Evolutionary conservation across 1,140 invertebrate species (phyloP).

Genomic region (Atta cephalotes): DNA sequence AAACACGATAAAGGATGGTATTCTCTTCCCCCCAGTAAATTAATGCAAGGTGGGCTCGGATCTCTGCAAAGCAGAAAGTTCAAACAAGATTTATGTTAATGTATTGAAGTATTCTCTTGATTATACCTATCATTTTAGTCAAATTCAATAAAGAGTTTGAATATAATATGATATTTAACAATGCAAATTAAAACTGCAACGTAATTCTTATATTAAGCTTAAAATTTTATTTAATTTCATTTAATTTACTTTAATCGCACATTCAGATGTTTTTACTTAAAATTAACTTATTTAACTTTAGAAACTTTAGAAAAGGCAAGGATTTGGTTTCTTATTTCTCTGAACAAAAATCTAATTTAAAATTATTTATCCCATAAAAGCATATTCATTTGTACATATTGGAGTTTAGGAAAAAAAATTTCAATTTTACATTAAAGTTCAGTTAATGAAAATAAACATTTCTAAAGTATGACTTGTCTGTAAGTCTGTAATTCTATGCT

Average conservation of each 20-base stretch:
- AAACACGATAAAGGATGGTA: constrained; percentile 28
- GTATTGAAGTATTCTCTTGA: background rate
- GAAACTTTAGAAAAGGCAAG: background rate
- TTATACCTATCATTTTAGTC: background rate
- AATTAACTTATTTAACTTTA: background rate
- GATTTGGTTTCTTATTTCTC: background rate
- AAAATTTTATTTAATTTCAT: background rate
- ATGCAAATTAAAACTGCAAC: background rate
- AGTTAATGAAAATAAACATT: background rate
- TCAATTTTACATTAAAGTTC: background rate
- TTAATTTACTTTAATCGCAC: background rate
- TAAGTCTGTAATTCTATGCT: background rate
- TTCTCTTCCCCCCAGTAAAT: background rate
- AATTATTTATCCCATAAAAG: background rate
- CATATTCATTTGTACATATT: background rate
- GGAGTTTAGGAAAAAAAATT: background rate
- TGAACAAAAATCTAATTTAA: background rate
- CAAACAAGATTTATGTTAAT: constrained; percentile 22
- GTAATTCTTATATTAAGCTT: background rate
- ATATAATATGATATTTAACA: background rate
- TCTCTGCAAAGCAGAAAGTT: background rate
- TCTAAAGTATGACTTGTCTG: background rate
- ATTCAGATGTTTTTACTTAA: constrained; percentile 6
- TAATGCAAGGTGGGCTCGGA: constrained; percentile 9
- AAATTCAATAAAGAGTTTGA: background rate